phyloP scores from a whole-genome alignment of 2,113 vertebrate genomes.

The Myotis yumanensis region DNA sequence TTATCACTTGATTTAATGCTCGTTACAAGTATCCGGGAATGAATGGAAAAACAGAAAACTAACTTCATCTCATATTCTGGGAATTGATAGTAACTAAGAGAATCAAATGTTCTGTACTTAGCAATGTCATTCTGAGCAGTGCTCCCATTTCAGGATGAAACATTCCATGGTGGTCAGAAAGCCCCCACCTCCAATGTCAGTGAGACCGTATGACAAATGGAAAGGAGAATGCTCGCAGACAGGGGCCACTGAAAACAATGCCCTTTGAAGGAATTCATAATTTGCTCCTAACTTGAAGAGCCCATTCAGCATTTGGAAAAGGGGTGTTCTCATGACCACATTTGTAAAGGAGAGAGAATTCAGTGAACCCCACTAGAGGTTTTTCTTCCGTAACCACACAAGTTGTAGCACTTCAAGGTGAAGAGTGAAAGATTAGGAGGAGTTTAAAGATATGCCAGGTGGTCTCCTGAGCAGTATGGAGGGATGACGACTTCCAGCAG shows the following conservation, averaged over 20 bases:
- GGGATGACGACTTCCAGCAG: fast-evolving
- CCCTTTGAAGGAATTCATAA: background rate
- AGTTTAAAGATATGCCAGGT: background rate
- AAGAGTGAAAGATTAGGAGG: background rate
- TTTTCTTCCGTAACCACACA: background rate
- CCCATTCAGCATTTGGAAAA: background rate
- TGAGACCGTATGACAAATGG: fast-evolving
- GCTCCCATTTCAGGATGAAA: background rate
- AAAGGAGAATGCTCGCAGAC: fast-evolving
- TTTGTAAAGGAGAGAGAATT: background rate
- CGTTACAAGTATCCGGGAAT: background rate
- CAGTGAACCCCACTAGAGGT: fast-evolving
- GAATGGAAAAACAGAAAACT: background rate
- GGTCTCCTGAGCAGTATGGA: background rate
- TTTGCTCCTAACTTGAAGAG: background rate
- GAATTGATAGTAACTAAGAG: background rate
- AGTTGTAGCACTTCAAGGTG: background rate
- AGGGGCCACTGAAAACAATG: background rate
- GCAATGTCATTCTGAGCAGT: background rate
- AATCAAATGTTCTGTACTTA: background rate
- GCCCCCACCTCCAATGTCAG: background rate
- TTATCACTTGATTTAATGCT: background rate
- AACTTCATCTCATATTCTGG: background rate
- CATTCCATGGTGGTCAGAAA: fast-evolving
- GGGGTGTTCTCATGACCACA: background rate